Evolutionary conservation across 2,113 vertebrate genomes (phyloP).

Genomic region (Pollachius pollachius): DNA sequence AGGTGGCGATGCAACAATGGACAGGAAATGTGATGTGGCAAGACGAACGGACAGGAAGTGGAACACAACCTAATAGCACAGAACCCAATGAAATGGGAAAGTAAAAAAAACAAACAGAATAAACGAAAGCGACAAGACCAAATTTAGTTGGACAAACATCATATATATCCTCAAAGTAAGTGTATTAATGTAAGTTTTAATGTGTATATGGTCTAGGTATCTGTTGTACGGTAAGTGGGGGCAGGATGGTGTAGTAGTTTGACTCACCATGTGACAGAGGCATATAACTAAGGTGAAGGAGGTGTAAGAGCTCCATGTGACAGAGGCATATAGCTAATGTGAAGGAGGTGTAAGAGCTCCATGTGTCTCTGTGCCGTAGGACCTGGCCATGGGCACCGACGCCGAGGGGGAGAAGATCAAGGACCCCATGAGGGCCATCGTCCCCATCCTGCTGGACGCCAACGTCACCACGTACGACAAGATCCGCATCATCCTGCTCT

Average conservation of each 20-base stretch:
- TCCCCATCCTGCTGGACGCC: constrained; percentile 94
- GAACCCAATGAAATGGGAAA: neutral
- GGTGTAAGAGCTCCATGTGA: too few species aligned
- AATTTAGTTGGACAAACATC: too few species aligned
- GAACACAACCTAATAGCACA: neutral
- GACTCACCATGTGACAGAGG: too few species aligned
- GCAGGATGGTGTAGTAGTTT: too few species aligned
- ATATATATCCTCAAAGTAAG: too few species aligned
- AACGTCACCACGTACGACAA: constrained; percentile 95
- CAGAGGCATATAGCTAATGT: too few species aligned
- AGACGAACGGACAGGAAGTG: neutral
- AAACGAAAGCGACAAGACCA: neutral
- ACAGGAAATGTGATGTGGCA: too few species aligned
- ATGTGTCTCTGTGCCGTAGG: constrained; percentile 65
- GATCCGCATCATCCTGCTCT: constrained; percentile 97
- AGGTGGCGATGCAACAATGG: neutral
- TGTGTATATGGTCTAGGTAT: too few species aligned
- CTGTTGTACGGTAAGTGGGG: too few species aligned
- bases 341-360: too few species aligned
- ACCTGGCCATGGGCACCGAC: constrained; percentile 95
- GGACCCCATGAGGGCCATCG: constrained; percentile 97
- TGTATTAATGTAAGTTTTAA: too few species aligned
- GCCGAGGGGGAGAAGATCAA: constrained; percentile 99
- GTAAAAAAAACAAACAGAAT: neutral
- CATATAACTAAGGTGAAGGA: too few species aligned